Evolutionary conservation across 2,888 invertebrate species (phyloP), one percentile per base, ranked within the genome.

Genomic region (Drosophila conformis): DNA sequence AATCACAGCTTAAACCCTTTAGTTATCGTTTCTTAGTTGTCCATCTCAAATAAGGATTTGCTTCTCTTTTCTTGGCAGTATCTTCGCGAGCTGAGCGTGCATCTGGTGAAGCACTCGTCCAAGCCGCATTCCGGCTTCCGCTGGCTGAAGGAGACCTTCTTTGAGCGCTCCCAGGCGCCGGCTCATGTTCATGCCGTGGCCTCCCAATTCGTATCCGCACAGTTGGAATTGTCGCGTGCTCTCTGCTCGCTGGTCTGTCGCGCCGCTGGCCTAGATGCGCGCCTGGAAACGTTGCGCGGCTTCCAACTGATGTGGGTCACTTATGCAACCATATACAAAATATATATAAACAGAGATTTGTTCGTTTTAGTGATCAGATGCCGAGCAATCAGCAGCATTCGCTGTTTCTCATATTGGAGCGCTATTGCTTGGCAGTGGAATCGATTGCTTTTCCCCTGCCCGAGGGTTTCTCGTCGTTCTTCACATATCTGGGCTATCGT

Each of bases 401-500:
- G 29, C 93, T 98, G 57, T 97, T 97, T 91, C 95, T 96, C 75
- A 94, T 96, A 35, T 93, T 98, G 78, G 98, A 98, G 92, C 95
- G 97, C 83, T 98, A 97, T 93, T 96, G 96, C 85, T 94, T 96
- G 82, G 96, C 97, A 1, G 95, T 96, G 25, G 97, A 97, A 90
- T 95, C 96, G 5, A 94, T 97, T 76, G 97, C 97, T 36, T 98
- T 96, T 92, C 97, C 97, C 0, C 93, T 97, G 78, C 97, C 98
- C 15, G 96, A 97, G 90, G 98, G 98, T 18, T 98, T 98, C 92
- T 96, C 96, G 25, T 97, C 98, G 6, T 98, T 97, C 94, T 97
- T 98, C 92, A 96, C 97, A 3, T 97, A 97, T 92, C 94, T 98
- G 62, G 98, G 97, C 2, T 97, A 97, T 93, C 94, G 96, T 82